Evolutionary conservation across 2,888 invertebrate species (phyloP), one percentile per base, ranked within the genome.

Genomic region (Trisateles emortualis): DNA sequence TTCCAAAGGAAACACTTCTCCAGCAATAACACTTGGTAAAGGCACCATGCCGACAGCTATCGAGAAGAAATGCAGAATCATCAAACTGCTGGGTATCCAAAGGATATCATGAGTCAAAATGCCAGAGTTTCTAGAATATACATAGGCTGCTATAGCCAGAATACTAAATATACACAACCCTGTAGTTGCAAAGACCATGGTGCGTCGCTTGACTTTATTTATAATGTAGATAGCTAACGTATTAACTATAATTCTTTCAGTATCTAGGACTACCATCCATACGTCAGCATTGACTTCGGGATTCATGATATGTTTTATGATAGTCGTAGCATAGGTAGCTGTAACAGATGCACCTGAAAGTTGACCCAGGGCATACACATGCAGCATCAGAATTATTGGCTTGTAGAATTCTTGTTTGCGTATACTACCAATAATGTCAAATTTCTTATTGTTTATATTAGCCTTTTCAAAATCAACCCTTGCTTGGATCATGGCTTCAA

Each of bases 21-120:
- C 95, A 33, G 95, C 94, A 83, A 96, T 93, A 5, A 95, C 94
- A 87, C 95, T 95, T 0, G 96, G 95, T 52, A 96, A 68, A 0
- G 95, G 95, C 6, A 94, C 84, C 72, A 94, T 86, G 0, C 95
- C 95, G 0, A 94, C 81, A 2, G 93, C 90, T 0, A 94, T 88
- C 8, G 94, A 91, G 6, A 93, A 86, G 39, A 93, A 93, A 58
- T 95, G 94, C 1, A 88, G 60, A 66, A 95, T 80, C 41, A 94
- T 76, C 68, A 93, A 74, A 60, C 93, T 56, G 53, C 93, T 81
- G 0, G 94, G 88, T 2, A 93, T 69, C 90, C 92, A 93, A 0
- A 89, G 65, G 3, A 81, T 77, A n/a, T 86, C 84, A 40, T 83
- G 81, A 0, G 68, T 57, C n/a, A 86, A 65, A 1, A 71, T 19